These are phyloP conservation scores for Argyrosomus regius DNA, from an alignment of 2,797 vertebrate genomes.

Conservation along the genomic window DNA sequence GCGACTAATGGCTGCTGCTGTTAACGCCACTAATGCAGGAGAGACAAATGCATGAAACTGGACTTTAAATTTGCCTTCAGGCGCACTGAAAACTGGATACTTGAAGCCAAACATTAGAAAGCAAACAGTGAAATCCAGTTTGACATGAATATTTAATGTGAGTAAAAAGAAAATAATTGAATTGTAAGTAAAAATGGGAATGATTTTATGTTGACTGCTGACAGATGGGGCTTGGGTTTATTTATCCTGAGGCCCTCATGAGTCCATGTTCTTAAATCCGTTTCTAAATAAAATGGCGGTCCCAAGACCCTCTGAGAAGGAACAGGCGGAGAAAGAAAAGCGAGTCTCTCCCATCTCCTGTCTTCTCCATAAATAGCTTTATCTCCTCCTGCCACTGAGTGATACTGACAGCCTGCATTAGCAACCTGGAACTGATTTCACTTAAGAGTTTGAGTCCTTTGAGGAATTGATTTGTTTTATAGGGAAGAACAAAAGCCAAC, in stretches of 20 bases:
- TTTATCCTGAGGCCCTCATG: constrained; percentile 42
- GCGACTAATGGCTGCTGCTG: background rate
- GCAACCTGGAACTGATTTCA: constrained; percentile 54
- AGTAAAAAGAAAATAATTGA: constrained; percentile 10
- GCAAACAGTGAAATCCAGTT: constrained; percentile 36
- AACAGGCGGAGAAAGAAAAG: constrained; percentile 7
- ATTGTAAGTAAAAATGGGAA: constrained; percentile 3
- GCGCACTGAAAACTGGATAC: background rate
- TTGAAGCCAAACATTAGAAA: constrained; percentile 15
- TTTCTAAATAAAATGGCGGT: constrained; percentile 23
- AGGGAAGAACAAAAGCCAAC: constrained; percentile 52
- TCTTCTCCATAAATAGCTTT: constrained; percentile 50
- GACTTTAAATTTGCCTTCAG: constrained; percentile 9
- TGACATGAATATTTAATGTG: constrained; percentile 43
- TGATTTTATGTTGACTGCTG: constrained; percentile 27
- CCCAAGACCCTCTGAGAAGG: constrained; percentile 1
- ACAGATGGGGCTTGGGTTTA: constrained; percentile 20
- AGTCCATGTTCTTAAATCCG: constrained; percentile 15
- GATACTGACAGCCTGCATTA: constrained; percentile 61
- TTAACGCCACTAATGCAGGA: background rate
- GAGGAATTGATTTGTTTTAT: constrained; percentile 55
- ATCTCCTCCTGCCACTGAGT: constrained; percentile 48
- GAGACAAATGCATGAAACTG: background rate
- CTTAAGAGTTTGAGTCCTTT: constrained; percentile 49
- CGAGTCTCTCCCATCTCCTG: constrained; percentile 22